Conservation (phyloP, 1,140 invertebrate species). For the Apocrypta bakeri region DNA sequence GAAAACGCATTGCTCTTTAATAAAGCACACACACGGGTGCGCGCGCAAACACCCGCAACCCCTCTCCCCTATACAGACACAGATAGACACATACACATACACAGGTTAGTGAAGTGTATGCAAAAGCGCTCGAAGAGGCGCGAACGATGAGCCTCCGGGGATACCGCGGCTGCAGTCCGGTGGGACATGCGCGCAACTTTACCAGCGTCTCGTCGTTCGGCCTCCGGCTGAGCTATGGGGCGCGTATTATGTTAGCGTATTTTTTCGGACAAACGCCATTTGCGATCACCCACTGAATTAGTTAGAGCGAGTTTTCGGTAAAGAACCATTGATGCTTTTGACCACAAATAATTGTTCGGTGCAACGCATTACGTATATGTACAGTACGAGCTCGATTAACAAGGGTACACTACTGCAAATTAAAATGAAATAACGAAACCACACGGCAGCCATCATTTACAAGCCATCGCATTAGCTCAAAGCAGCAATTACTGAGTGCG, state of each 20-base stretch:
- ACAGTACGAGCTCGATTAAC: too few relatives aligned
- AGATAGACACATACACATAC: background rate
- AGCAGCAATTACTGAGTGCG: background rate
- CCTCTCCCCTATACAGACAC: too few relatives aligned
- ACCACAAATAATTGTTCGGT: too few relatives aligned
- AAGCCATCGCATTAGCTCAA: background rate
- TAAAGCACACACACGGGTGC: slow-evolving; percentile 22
- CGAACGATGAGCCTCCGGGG: slow-evolving; percentile 43
- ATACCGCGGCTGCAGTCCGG: slow-evolving; percentile 1
- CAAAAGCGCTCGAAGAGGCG: slow-evolving; percentile 38
- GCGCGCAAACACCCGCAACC: too few relatives aligned
- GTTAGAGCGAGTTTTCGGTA: background rate
- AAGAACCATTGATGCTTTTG: background rate
- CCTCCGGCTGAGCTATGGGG: background rate
- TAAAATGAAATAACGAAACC: background rate
- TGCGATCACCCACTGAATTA: too few relatives aligned
- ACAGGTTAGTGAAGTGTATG: background rate
- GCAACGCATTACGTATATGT: too few relatives aligned
- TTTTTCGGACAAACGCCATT: background rate
- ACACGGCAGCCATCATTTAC: background rate
- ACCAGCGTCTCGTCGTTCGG: background rate
- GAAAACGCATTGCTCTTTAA: slow-evolving; percentile 46
- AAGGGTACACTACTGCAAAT: background rate
- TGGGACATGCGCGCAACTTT: background rate
- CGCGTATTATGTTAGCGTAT: background rate